Percentiles rank a stretch among this genome's conserved stretches.
phyloP scores from a whole-genome alignment of 2,113 vertebrate genomes.

The Silurus meridionalis region DNA sequence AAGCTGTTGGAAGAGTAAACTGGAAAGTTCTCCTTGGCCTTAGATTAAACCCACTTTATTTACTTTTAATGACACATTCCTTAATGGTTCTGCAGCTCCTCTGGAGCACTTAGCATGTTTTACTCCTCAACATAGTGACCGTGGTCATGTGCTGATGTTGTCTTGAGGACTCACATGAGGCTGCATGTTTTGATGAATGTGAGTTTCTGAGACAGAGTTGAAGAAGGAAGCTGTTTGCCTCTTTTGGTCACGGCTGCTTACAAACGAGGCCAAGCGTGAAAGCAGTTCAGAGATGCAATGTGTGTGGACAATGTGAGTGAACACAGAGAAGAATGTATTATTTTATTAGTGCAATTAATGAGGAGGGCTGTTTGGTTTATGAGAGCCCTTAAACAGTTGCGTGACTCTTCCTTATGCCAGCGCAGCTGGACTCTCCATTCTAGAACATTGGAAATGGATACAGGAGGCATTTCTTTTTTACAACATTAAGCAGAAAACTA shows the following conservation, averaged over 20 bases:
- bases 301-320: background rate
- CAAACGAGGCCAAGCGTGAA: background rate
- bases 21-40: background rate
- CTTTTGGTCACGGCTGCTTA: background rate
- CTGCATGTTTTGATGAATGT: background rate
- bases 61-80: conserved; percentile 3
- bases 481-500: background rate
- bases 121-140: background rate
- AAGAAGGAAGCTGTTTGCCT: conserved; percentile 10
- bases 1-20: background rate
- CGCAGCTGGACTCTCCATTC: conserved; percentile 35
- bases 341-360: conserved; percentile 48
- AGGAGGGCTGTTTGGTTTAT: conserved; percentile 8
- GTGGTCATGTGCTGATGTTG: background rate
- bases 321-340: conserved; percentile 2
- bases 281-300: conserved; percentile 5
- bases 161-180: background rate
- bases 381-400: conserved; percentile 35
- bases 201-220: background rate
- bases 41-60: background rate
- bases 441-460: conserved; percentile 1
- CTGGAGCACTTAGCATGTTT: background rate
- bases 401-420: conserved; percentile 37
- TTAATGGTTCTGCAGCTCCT: background rate
- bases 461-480: background rate